phyloP scores from a whole-genome alignment of 2,113 vertebrate genomes.

The Penelope pileata region DNA sequence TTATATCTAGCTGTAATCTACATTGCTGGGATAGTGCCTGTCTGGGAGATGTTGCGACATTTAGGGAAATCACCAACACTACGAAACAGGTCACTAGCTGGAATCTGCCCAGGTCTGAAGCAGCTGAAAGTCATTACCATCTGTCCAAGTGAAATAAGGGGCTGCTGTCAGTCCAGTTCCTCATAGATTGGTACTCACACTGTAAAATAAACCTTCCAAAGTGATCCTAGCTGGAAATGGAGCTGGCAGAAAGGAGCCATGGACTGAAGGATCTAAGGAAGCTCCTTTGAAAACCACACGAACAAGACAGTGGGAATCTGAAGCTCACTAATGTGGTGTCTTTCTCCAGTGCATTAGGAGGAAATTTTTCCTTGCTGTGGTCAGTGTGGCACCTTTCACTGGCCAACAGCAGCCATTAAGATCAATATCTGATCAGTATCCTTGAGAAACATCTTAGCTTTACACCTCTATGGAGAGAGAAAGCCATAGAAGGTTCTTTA shows the following conservation, averaged over 20 bases:
- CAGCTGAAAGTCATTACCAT: slow-evolving; percentile 56
- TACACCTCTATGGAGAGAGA: neutral
- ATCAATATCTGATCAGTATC: neutral
- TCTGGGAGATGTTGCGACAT: neutral
- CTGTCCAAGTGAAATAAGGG: slow-evolving; percentile 44
- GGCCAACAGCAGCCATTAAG: neutral
- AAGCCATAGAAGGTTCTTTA: neutral
- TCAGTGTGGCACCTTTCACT: neutral
- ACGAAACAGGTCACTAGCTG: slow-evolving; percentile 49
- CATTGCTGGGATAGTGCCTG: neutral
- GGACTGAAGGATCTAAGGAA: neutral
- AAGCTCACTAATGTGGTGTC: neutral
- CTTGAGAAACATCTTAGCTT: neutral
- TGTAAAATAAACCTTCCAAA: neutral
- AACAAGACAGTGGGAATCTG: neutral
- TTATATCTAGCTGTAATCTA: neutral
- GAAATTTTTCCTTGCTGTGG: neutral
- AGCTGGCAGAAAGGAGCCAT: neutral
- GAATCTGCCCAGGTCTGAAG: slow-evolving; percentile 47
- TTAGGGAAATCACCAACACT: neutral
- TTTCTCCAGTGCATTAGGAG: neutral
- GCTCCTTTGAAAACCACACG: neutral
- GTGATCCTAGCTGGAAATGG: neutral
- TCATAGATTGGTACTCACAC: neutral
- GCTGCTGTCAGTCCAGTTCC: neutral